These are phyloP conservation scores for Brachyistius frenatus DNA, from an alignment of 2,113 vertebrate genomes.

Conservation along the genomic window DNA sequence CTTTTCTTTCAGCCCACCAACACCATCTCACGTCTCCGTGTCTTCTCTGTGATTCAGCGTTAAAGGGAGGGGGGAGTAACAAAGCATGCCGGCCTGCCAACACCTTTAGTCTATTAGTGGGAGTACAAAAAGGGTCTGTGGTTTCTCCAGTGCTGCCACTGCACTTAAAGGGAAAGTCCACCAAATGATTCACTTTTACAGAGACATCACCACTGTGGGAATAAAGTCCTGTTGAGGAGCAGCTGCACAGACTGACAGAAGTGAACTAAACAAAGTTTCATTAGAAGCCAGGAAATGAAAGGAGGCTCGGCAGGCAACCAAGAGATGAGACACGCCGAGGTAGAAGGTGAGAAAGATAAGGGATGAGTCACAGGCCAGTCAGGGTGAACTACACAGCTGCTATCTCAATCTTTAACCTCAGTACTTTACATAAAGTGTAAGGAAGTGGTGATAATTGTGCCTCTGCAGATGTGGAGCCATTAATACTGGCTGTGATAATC, in stretches of 20 bases:
- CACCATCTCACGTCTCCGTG: conserved; percentile 33
- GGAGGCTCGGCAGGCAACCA: too few relatives aligned
- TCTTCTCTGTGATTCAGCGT: conserved; percentile 32
- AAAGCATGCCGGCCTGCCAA: conserved; percentile 15
- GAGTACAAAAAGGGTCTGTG: neutral
- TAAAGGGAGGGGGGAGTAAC: conserved; percentile 17
- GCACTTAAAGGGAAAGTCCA: conserved; percentile 3
- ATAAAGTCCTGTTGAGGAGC: too few relatives aligned
- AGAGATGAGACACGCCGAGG: neutral
- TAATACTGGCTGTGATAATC: too few relatives aligned
- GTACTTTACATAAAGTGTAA: neutral
- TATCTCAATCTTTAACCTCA: neutral
- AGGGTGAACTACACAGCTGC: neutral
- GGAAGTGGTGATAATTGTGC: too few relatives aligned
- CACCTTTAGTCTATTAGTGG: conserved; percentile 44
- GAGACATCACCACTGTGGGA: too few relatives aligned
- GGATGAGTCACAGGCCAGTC: neutral
- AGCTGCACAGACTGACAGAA: neutral
- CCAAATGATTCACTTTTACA: neutral
- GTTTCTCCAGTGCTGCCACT: neutral
- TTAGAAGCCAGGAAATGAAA: too few relatives aligned
- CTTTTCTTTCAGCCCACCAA: conserved; percentile 35
- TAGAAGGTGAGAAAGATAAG: neutral
- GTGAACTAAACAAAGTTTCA: too few relatives aligned
- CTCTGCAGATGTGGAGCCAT: too few relatives aligned